Base-by-base conservation (phyloP, 1,140 invertebrate species). In the Magallana gigas region DNA sequence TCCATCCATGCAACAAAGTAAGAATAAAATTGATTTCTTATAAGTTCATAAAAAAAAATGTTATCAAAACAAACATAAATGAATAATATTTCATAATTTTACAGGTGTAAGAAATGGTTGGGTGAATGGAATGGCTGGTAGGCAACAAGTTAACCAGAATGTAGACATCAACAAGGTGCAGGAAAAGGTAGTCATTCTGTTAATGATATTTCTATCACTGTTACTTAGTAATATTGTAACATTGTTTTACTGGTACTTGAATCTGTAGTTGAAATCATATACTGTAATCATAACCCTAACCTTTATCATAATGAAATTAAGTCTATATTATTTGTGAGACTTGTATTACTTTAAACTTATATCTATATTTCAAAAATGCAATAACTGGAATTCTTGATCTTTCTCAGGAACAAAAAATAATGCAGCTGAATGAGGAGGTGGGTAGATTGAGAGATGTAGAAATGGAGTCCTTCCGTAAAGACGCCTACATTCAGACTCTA, bases 381-480 rank as follows among this genome's bases (percentile, higher is more conserved):
- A n/a, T 57, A 60, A 48, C 62, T n/a, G 18, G 18, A 62, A 11
- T 4, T 29, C 8, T 11, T 23, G 9, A 11, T 82, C 8, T 82
- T 29, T 81, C 85, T 23, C 85, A 94, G 93, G 94, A 94, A 57
- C 92, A 94, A 84, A 92, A 90, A 83, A 91, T 94, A 71, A 88
- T 90, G 57, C 91, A 92, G 56, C 83, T 94, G 29, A 91, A 90
- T 56, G 92, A 94, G 36, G 94, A 94, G 89, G 89, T 93, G 12
- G 90, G 82, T 9, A 62, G 93, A 59, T 88, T 94, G 14, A 88
- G 91, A 14, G 85, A 57, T n/a, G 82, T 92, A 58, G 93, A 94
- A 87, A 90, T 91, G 86, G 93, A 94, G 48, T 90, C 91, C 1
- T 88, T 90, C 57, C 90, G 91, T n/a, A 94, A 94, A 85, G 93